Evolutionary conservation across 2,113 vertebrate species (phyloP), one percentile per base, ranked within the genome.

Genomic region (Microtus montanus): DNA sequence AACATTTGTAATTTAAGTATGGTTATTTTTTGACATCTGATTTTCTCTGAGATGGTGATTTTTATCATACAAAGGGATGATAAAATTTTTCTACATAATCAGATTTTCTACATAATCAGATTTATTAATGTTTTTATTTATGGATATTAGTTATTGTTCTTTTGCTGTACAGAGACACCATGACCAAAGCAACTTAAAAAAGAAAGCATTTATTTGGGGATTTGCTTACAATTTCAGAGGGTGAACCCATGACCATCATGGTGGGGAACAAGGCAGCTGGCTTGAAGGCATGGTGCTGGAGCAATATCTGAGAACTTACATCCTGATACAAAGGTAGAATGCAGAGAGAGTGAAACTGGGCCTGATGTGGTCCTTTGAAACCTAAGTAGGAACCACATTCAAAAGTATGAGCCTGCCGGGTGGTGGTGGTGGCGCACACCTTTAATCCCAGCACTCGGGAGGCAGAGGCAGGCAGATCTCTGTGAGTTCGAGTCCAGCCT

Each of bases 1-100:
- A 79, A 68, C 52, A 94, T 90, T 94, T 74, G 22, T 87, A 92
- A 91, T 87, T 93, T 24, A 84, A 52, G 38, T 83, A 24, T 35
- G 52, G 9, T 19, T 70, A 14, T 9, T 44, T 75, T 58, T 89
- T 87, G 30, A 74, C 28, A 83, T 70, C 91, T 90, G 58, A 74
- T 63, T 80, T 93, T 90, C 28, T 90, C 28, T 90, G 79, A 89
- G 79, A 49, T 58, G n/a, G 14, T 58, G 13, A 66, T 26, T n/a
- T 71, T 71, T 84, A 80, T 79, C 77, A 79, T 54, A 54, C 47
- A 79, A 79, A 71, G n/a, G 70, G 15, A 71, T 71, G 35, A 30
- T 30, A 30, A 66, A 2, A 12, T 68, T 68, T 30, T 61, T 54
- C 30, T 88, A 63, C 63, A 61, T 24, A 11, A 49, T 41, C 47